A percentile compares a stretch with the other conserved stretches of the same genome.
phyloP scores from a whole-genome alignment of 2,113 vertebrate species.

The Menura novaehollandiae region DNA sequence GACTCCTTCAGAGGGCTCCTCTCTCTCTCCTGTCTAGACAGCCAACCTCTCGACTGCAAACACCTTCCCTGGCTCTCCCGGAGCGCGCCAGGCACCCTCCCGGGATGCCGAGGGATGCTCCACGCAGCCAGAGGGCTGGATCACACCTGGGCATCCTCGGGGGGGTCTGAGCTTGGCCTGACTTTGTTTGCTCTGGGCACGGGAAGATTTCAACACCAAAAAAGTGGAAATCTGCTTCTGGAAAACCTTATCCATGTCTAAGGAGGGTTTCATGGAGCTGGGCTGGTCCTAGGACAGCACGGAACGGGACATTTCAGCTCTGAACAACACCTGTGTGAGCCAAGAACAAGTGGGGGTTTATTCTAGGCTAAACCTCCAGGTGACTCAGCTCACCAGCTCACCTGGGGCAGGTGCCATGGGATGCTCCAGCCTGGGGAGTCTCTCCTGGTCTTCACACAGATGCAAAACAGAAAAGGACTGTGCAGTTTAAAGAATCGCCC shows the following conservation, averaged over 20 bases:
- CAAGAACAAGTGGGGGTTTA: not conserved
- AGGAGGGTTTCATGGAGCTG: not conserved
- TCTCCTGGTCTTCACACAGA: not conserved
- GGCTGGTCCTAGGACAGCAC: not conserved
- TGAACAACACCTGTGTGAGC: not conserved
- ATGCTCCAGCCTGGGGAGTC: accelerated
- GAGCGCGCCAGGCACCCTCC: not conserved
- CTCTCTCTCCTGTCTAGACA: conserved; percentile 47
- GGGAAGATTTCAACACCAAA: not conserved
- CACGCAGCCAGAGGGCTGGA: not conserved
- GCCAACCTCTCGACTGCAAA: not conserved
- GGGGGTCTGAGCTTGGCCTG: not conserved
- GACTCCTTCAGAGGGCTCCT: conserved; percentile 20
- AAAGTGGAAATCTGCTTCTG: not conserved
- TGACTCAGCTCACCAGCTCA: not conserved
- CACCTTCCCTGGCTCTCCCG: not conserved
- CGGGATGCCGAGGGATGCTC: not conserved
- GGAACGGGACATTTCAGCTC: not conserved
- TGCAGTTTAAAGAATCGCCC: not conserved
- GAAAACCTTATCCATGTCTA: not conserved
- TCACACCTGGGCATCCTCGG: not conserved
- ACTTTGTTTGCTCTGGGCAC: not conserved
- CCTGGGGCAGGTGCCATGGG: accelerated
- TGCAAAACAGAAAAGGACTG: not conserved
- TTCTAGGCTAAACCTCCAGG: not conserved